Evolutionary conservation across 64 coral and sea anemone genomes (phyloP), one percentile per base, ranked within the genome.

Genomic region (Montipora cactus): DNA sequence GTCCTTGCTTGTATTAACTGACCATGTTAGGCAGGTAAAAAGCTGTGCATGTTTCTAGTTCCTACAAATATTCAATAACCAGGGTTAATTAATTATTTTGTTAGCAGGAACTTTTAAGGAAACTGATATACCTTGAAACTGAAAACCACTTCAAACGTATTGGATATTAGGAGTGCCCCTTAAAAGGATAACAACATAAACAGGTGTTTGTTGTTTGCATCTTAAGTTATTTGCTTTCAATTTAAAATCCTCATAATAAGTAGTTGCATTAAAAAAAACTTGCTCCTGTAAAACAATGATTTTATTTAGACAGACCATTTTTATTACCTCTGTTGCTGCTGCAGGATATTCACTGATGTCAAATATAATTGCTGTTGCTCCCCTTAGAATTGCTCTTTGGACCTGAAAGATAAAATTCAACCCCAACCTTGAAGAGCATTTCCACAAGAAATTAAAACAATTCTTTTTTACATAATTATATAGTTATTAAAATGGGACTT

Each of bases 361-460:
- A 89, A 98, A 98, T 75, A 98, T 98, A 44, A 98, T 95, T 72
- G 97, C 97, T 76, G 91, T 98, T 66, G 97, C 97, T 44, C 97
- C 97, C n/a, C 92, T 76, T 72, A 96, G 92, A 76, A 98, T 91
- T 23, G 97, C 97, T 91, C 94, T 90, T 59, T 80, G 81, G 77
- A 95, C 97, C 97, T 98, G 5, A 90, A 96, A 68, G 21, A 90
- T 68, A 76, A 3, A 28, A 62, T 86, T 44, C 21, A 59, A 15
- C 11, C 10, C 11, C 2, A 12, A 66, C 4, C 6, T 66, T 66
- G 61, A 37, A 37, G 28, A 37, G 1, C 28, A 37, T 37, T 37
- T 37, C 28, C 28, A 37, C 28, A 37, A 37, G 28, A 0, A 37
- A 0, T 37, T 37, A 37, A 57, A 57, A 57, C 7, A 11, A 12